Evolutionary conservation across 2,888 invertebrate genomes (phyloP), one percentile per base, ranked within the genome.

Genomic region (Drosophila maculinotata): DNA sequence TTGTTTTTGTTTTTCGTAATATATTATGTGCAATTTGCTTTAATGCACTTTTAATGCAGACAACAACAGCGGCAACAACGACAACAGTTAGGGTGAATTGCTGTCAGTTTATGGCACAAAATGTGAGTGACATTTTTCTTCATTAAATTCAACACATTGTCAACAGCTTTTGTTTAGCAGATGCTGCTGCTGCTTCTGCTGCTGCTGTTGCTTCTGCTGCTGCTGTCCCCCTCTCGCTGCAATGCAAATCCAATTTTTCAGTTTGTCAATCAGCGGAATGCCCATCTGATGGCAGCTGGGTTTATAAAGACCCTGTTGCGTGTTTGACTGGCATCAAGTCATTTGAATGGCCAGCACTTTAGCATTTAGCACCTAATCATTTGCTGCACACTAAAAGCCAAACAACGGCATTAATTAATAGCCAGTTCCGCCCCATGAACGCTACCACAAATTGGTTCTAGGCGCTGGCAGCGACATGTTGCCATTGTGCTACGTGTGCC

Each of bases 341-440:
- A 58, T 48, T 64, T 58, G 31, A 57, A 58, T 68, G 65, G 45
- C 33, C 66, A 60, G 53, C 77, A 66, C 51, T 62, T 81, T 76
- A 73, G 60, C 65, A 74, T 62, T 86, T 83, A 76, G 63, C 83
- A 86, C 80, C 80, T 70, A 54, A 73, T 83, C 45, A 59, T 45
- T 70, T 56, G 59, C 47, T 63, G 48, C 28, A 47, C 41, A 51
- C 51, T 69, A 31, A 58, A 52, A 64, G 25, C 26, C 12, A 38
- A n/a, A 38, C 35, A 42, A 57, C 49, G 20, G 28, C 48, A 48
- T 60, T 60, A 82, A 72, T 81, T 81, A 79, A 73, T 70, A 56
- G 64, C 33, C 49, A 68, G 79, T 68, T 81, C 57, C 62, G 82
- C 57, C 64, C 33, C 65, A 69, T 78, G 56, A 69, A 62, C 45